Evolutionary conservation across 2,113 vertebrate species (phyloP), one percentile per base, ranked within the genome.

Genomic region (Coreoperca whiteheadi): DNA sequence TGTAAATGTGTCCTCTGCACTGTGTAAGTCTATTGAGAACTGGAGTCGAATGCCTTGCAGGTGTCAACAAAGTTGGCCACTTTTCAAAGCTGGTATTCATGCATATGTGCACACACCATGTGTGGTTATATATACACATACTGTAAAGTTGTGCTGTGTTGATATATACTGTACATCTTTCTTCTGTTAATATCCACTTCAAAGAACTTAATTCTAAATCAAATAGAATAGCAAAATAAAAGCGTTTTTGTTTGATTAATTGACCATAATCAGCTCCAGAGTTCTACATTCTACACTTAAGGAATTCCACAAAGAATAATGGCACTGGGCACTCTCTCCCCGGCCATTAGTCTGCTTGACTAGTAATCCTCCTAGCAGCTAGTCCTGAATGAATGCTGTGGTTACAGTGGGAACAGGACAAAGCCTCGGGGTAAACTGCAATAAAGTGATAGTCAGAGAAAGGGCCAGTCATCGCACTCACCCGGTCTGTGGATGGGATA

Each of bases 401-500:
- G 60, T 72, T 77, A 60, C 51, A 84, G 28, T 20, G 51, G 59
- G 51, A 51, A 72, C 53, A 74, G 46, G 56, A 60, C 34, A 63
- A 34, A 70, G 70, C 77, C 77, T 76, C 43, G 21, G 83, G 69
- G 48, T 56, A 20, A 82, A 65, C 39, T 71, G 60, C 28, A 63
- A 65, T 43, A 39, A 65, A 80, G 65, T 57, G 9, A 54, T 4
- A 67, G 41, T 67, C 46, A 64, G 23, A 81, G 21, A 82, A 66
- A 74, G 65, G 54, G 41, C 11, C 20, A 16, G 50, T 57, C n/a
- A 8, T 56, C 53, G 57, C 20, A 78, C 92, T 95, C 96, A 99
- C 98, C 97, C 93, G 97, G 96, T 91, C 96, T 95, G 91, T 99
- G 98, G 93, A 97, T 94, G 14, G 98, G 98, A 70, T 99, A 99